These are phyloP conservation scores for Nebria salina DNA, from an alignment of 2,888 invertebrate genomes.

Conservation along the genomic window DNA sequence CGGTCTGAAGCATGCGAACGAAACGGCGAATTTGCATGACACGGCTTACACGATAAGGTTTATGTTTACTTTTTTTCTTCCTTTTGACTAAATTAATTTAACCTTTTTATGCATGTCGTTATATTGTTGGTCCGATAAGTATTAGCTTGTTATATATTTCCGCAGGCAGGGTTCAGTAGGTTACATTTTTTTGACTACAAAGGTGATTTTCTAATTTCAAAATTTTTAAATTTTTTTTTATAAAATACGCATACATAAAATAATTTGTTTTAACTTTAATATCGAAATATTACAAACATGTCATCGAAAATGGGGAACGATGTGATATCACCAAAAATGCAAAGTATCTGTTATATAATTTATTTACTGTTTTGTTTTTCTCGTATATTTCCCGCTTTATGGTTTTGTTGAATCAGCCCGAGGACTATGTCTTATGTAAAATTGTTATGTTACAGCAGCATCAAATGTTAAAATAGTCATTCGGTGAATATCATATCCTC, in stretches of 20 bases:
- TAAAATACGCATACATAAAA: background rate
- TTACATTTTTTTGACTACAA: background rate
- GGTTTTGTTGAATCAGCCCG: background rate
- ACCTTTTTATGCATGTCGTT: constrained; percentile 44
- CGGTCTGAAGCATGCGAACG: constrained; percentile 27
- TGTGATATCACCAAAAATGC: background rate
- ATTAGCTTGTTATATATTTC: constrained; percentile 11
- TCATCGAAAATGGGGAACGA: background rate
- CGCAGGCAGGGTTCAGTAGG: background rate
- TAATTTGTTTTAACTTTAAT: background rate
- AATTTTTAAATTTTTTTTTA: background rate
- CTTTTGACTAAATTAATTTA: constrained; percentile 44
- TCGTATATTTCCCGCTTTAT: background rate
- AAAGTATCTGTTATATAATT: background rate
- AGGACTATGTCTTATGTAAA: background rate
- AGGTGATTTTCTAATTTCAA: background rate
- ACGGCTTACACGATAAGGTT: constrained; percentile 38
- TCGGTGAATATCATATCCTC: background rate
- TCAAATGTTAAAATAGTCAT: constrained; percentile 16
- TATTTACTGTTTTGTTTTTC: constrained; percentile 8
- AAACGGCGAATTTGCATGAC: constrained; percentile 40
- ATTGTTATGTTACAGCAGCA: background rate
- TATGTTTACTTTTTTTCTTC: constrained; percentile 33
- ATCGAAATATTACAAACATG: background rate
- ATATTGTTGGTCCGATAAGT: constrained; percentile 29